Conservation (phyloP, 1,140 invertebrate genomes). For the Drosophila truncata region DNA sequence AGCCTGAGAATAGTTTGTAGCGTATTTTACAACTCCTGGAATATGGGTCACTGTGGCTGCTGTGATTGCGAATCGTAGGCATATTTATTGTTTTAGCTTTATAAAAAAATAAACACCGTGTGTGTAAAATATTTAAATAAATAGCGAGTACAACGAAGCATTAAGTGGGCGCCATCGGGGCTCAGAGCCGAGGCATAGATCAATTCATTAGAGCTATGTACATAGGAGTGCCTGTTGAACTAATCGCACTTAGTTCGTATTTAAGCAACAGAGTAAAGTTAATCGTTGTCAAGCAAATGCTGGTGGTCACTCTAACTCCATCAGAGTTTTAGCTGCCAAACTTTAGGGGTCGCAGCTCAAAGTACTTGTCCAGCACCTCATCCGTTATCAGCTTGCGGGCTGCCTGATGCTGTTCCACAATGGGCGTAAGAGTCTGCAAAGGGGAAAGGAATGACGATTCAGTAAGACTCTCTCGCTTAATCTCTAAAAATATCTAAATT, state of each 20-base stretch:
- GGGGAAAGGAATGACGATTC: background rate
- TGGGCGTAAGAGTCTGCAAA: conserved; percentile 86
- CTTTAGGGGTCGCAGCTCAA: conserved; percentile 93
- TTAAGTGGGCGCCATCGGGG: conserved; percentile 52
- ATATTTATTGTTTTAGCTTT: conserved; percentile 69
- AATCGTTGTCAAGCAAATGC: conserved; percentile 44
- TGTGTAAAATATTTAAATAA: conserved; percentile 60
- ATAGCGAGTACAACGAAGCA: conserved; percentile 60
- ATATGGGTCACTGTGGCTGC: conserved; percentile 63
- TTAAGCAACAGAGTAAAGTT: conserved; percentile 15
- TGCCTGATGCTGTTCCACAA: conserved; percentile 94
- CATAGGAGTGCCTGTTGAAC: conserved; percentile 32
- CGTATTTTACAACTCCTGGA: conserved; percentile 50
- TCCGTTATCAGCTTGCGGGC: conserved; percentile 93
- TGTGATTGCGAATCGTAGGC: conserved; percentile 51
- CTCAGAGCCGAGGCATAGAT: conserved; percentile 51
- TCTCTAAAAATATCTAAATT: background rate
- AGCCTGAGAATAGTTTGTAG: conserved; percentile 29
- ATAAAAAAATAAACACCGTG: conserved; percentile 72
- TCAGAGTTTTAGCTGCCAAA: conserved; percentile 72
- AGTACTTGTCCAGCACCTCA: conserved; percentile 93
- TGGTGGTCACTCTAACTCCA: background rate
- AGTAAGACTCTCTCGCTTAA: background rate
- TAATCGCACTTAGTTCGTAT: conserved; percentile 28
- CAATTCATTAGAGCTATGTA: conserved; percentile 59